Conservation (phyloP, 2,113 vertebrate genomes). For the Mus pahari region DNA sequence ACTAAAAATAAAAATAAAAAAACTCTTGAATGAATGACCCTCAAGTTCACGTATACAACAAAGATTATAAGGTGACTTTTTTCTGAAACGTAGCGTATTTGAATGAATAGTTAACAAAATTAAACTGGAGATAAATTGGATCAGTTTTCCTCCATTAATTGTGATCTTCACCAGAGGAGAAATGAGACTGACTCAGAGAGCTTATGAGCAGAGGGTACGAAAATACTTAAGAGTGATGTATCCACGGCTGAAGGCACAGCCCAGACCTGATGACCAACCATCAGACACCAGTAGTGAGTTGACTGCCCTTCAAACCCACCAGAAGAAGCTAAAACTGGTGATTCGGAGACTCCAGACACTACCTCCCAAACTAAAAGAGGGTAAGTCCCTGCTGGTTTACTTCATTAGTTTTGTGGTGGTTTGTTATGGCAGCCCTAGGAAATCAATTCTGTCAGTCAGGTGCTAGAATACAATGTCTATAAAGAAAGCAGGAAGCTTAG, state of each 20-base stretch:
- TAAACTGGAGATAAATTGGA: not conserved
- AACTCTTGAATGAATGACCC: not conserved
- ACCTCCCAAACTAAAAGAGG: not conserved
- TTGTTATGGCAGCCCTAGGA: not conserved
- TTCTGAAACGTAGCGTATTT: slow-evolving; percentile 3
- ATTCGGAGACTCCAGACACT: not conserved
- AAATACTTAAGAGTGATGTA: accelerated
- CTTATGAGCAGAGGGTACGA: not conserved
- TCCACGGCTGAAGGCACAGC: not conserved
- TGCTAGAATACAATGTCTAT: not conserved
- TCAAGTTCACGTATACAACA: not conserved
- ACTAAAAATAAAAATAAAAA: not conserved
- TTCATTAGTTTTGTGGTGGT: not conserved
- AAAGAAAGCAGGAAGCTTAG: not conserved
- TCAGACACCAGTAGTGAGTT: not conserved
- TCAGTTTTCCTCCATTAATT: not conserved
- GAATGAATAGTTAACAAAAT: slow-evolving; percentile 21
- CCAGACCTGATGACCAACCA: not conserved
- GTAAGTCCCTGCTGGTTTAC: not conserved
- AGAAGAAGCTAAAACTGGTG: not conserved
- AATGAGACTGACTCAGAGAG: not conserved
- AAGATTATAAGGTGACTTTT: not conserved
- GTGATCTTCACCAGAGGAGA: not conserved
- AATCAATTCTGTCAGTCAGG: not conserved
- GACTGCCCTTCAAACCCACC: not conserved